Evolutionary conservation across 2,888 invertebrate species (phyloP), one percentile per base, ranked within the genome.

Genomic region (Callimorpha dominula): DNA sequence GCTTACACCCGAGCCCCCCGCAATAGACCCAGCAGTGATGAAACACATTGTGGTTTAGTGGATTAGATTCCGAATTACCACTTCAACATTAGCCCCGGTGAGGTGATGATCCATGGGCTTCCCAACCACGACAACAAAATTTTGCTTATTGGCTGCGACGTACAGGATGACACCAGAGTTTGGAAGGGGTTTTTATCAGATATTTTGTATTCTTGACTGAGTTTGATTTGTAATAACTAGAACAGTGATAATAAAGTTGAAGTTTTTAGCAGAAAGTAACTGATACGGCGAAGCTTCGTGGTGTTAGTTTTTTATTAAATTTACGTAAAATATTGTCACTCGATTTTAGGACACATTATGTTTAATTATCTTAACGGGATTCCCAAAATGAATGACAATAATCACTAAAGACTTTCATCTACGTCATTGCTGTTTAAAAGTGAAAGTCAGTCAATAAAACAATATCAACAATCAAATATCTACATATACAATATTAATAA

Each of bases 381-480:
- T 66, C 52, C 66, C 54, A 57, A 57, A 31, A 42, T 43, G 2
- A 54, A 14, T 31, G n/a, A n/a, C 15, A 70, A 54, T 46, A 60
- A 57, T 54, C 46, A 49, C 65, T 50, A 15, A 52, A 31, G 43
- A 65, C 69, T 69, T 69, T 68, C 65, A 60, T 71, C 49, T 49
- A 20, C 69, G 64, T 65, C 57, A 68, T 40, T 42, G 62, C 8
- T 5, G 6, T 62, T 42, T 50, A 50, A 66, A 71, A 62, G 66
- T 50, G 66, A 71, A 71, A 71, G 71, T n/a, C 52, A 12, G 40
- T 20, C 54, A 49, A 57, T 54, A 17, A 12, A 42, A 66, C 42
- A 42, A 52, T 20, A 20, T 20, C 20, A 11, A 4, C 0, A 11
- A 11, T 20, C 9, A 57, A 20, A 46, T 46, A 46, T 46, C 9